Conservation (phyloP, 2,113 vertebrate species). For the Hyaena hyaena region DNA sequence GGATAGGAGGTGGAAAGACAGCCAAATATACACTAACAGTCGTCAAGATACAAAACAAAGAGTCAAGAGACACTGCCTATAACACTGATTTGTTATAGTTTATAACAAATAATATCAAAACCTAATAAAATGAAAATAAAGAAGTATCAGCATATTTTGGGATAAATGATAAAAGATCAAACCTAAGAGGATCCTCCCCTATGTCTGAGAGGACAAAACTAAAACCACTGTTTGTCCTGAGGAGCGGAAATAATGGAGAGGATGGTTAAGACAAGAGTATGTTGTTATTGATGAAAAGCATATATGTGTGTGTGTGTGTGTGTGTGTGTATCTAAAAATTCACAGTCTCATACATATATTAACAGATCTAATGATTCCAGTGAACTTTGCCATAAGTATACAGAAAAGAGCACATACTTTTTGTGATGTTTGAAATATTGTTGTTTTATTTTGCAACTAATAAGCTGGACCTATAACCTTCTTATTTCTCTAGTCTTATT, state of each 20-base stretch:
- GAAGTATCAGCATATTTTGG: background rate
- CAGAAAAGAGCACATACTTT: background rate
- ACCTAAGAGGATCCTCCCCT: background rate
- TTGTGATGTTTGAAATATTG: conserved; percentile 3
- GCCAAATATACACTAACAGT: background rate
- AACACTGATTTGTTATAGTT: no score
- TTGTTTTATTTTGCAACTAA: conserved; percentile 43
- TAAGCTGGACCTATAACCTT: background rate
- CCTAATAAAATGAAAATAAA: background rate
- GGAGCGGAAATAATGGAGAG: background rate
- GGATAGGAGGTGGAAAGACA: background rate
- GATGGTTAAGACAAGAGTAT: background rate
- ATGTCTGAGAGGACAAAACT: background rate
- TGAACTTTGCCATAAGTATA: background rate
- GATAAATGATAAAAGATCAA: background rate
- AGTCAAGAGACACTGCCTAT: background rate
- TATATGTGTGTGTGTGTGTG: no score
- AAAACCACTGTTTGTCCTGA: background rate
- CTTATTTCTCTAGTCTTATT: background rate
- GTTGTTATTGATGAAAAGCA: background rate
- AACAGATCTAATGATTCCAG: background rate
- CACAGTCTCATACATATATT: background rate
- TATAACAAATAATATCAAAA: background rate
- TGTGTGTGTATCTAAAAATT: background rate
- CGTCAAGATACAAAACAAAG: background rate